Conservation (phyloP, 2,888 invertebrate genomes). For the Perithous albicinctus region DNA sequence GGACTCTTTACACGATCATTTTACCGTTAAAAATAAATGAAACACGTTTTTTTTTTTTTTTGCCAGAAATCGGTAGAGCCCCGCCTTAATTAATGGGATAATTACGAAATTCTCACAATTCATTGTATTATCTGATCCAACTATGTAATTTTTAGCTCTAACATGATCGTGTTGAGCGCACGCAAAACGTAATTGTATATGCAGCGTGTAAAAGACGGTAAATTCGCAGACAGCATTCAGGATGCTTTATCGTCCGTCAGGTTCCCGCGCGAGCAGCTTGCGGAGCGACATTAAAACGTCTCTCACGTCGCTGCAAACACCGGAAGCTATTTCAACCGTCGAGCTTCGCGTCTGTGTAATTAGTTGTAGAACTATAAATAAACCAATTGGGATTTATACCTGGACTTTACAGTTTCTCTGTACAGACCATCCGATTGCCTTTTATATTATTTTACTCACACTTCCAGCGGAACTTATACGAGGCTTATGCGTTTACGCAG, state of each 20-base stretch:
- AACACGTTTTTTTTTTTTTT: too few relatives aligned
- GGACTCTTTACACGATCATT: too few relatives aligned
- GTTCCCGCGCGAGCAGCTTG: neutral
- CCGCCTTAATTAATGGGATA: neutral
- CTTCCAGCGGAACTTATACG: neutral
- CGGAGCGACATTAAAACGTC: constrained; percentile 18
- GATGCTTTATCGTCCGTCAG: constrained; percentile 17
- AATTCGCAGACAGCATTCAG: constrained; percentile 24
- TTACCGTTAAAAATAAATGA: too few relatives aligned
- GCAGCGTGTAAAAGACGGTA: neutral
- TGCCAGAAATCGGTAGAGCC: too few relatives aligned
- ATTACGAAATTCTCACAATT: neutral
- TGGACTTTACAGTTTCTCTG: constrained; percentile 20
- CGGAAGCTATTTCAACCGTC: constrained; percentile 44
- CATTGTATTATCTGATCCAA: neutral
- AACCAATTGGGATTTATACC: constrained; percentile 61
- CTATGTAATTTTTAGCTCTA: neutral
- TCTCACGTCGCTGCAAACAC: constrained; percentile 40
- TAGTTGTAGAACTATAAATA: constrained; percentile 63
- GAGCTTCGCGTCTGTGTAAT: constrained; percentile 46
- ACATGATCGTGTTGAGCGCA: neutral
- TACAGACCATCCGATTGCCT: neutral
- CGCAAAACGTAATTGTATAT: neutral
- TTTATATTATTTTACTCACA: neutral
- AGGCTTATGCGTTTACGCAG: neutral